Evolutionary conservation across 2,888 invertebrate species (phyloP).

Genomic region (Thymelicus sylvestris): DNA sequence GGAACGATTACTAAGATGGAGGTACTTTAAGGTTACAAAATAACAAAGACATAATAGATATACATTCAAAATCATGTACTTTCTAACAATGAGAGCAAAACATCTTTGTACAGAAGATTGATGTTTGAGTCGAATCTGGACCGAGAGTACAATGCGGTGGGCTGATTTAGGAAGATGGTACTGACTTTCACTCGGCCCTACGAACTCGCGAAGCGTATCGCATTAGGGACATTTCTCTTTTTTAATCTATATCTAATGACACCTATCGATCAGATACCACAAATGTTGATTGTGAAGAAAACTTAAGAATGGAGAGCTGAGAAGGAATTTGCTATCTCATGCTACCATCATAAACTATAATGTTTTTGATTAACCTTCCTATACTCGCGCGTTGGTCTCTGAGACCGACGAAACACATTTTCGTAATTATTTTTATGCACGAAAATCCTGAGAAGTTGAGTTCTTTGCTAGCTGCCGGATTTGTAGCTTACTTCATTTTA

Average conservation of each 20-base stretch:
- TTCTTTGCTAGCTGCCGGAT: too few species aligned
- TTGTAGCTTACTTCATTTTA: too few species aligned
- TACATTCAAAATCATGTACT: slow-evolving; percentile 50
- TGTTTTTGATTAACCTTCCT: too few species aligned
- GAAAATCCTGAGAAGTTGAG: too few species aligned
- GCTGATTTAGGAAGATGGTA: slow-evolving; percentile 68
- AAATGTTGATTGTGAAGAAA: slow-evolving; percentile 23
- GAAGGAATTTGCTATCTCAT: not conserved
- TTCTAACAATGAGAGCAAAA: slow-evolving; percentile 63
- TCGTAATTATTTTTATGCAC: too few species aligned
- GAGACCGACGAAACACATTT: too few species aligned
- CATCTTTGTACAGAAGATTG: slow-evolving; percentile 64
- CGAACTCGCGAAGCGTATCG: slow-evolving; percentile 51
- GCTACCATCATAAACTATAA: not conserved
- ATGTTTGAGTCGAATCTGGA: slow-evolving; percentile 68
- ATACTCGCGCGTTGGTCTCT: too few species aligned
- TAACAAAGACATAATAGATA: slow-evolving; percentile 41
- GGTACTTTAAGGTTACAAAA: slow-evolving; percentile 42
- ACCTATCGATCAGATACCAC: slow-evolving; percentile 33
- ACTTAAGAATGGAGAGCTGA: not conserved
- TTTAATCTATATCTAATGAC: slow-evolving; percentile 35
- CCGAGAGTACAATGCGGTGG: slow-evolving; percentile 63
- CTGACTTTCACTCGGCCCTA: slow-evolving; percentile 80
- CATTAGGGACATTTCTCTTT: slow-evolving; percentile 57
- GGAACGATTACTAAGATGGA: slow-evolving; percentile 27